phyloP scores from a whole-genome alignment of 2,113 vertebrate genomes.

The Herpetotheres cachinnans region DNA sequence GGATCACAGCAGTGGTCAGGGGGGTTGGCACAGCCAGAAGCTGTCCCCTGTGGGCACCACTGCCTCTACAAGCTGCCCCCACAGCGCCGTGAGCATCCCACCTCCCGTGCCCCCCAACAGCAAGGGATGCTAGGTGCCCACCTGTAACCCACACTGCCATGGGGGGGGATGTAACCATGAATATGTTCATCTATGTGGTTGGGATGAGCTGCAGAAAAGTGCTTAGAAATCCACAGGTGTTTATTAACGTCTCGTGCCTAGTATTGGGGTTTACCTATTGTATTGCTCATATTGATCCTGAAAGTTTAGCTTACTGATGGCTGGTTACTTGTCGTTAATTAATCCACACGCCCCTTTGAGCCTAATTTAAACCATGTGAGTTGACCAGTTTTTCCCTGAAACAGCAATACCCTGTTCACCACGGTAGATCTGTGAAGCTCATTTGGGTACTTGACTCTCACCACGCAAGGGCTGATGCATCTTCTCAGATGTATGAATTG shows the following conservation, averaged over 20 bases:
- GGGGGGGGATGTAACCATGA: accelerated
- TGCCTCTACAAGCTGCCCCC: neutral
- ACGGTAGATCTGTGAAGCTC: neutral
- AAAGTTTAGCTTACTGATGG: neutral
- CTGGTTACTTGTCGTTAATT: neutral
- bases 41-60: neutral
- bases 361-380: neutral
- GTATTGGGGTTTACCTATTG: neutral
- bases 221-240: neutral
- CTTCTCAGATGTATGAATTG: neutral
- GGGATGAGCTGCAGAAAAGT: neutral
- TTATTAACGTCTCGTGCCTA: accelerated
- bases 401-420: neutral
- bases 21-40: neutral
- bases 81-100: neutral
- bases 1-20: accelerated
- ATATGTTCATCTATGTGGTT: neutral
- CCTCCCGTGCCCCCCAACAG: neutral
- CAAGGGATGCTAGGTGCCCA: neutral
- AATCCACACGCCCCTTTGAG: neutral
- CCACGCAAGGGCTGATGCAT: neutral
- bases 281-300: accelerated
- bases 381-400: neutral
- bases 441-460: neutral
- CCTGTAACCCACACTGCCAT: too few relatives aligned